A percentile compares a stretch with the other conserved stretches of the same genome.
Conservation (phyloP, 2,113 vertebrate genomes). For the Picathartes gymnocephalus region DNA sequence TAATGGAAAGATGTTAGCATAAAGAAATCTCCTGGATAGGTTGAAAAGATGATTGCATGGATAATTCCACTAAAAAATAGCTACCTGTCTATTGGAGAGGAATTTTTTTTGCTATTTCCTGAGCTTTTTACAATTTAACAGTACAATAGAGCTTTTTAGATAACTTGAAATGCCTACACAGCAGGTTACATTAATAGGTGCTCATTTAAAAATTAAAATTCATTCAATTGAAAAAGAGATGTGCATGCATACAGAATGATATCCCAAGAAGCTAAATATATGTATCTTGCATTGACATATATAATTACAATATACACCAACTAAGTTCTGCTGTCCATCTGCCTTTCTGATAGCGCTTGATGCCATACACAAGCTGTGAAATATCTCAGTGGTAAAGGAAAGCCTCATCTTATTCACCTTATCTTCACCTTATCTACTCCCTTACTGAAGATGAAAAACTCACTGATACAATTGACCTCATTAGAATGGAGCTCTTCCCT, state of each 20-base stretch:
- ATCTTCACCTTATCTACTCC: background rate
- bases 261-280: background rate
- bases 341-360: background rate
- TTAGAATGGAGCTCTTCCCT: background rate
- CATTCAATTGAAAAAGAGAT: background rate
- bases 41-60: background rate
- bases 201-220: background rate
- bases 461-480: background rate
- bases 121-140: background rate
- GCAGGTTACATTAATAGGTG: background rate
- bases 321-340: background rate
- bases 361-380: background rate
- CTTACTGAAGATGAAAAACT: background rate
- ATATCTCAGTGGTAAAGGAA: background rate
- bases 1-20: background rate
- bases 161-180: background rate
- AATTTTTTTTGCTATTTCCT: background rate
- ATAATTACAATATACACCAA: background rate
- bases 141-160: background rate
- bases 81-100: background rate
- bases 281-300: background rate
- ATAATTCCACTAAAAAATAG: background rate
- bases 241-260: background rate
- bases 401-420: background rate
- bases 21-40: background rate